Evolutionary conservation across 1,140 invertebrate species (phyloP).

Genomic region (Condylostylus longicornis): DNA sequence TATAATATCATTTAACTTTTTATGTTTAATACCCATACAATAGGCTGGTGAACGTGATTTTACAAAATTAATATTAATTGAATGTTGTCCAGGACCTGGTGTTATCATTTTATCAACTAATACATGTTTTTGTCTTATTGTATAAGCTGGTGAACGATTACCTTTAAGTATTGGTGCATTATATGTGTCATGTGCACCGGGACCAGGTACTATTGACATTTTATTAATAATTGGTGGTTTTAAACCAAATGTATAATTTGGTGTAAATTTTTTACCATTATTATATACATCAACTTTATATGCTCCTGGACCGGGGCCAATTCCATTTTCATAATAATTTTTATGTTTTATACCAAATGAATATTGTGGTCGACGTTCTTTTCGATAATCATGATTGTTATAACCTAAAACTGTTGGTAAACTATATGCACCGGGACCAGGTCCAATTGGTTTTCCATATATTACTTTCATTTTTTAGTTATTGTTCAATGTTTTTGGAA

Average conservation of each 20-base stretch:
- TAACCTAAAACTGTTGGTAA: conserved; percentile 42
- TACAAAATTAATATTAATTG: conserved; percentile 31
- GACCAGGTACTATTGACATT: conserved; percentile 34
- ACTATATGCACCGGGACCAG: conserved; percentile 44
- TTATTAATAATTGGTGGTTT: conserved; percentile 6
- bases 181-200: conserved; percentile 38
- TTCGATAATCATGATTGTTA: conserved; percentile 38
- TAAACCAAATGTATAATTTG: conserved; percentile 27
- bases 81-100: conserved; percentile 47
- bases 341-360: conserved; percentile 35
- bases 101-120: conserved; percentile 29
- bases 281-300: conserved; percentile 21
- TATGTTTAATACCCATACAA: conserved; percentile 25
- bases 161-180: conserved; percentile 33
- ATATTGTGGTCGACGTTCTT: conserved; percentile 41
- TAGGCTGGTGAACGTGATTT: conserved; percentile 31
- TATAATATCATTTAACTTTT: not conserved
- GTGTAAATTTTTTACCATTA: conserved; percentile 14
- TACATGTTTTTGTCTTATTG: conserved; percentile 36
- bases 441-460: no score
- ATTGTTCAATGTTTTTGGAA: no score
- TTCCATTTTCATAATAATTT: conserved; percentile 1
- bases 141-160: conserved; percentile 36
- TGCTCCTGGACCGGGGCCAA: conserved; percentile 22
- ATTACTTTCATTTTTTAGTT: no score